Conservation (phyloP, 2,113 vertebrate species). For the Riparia riparia region DNA sequence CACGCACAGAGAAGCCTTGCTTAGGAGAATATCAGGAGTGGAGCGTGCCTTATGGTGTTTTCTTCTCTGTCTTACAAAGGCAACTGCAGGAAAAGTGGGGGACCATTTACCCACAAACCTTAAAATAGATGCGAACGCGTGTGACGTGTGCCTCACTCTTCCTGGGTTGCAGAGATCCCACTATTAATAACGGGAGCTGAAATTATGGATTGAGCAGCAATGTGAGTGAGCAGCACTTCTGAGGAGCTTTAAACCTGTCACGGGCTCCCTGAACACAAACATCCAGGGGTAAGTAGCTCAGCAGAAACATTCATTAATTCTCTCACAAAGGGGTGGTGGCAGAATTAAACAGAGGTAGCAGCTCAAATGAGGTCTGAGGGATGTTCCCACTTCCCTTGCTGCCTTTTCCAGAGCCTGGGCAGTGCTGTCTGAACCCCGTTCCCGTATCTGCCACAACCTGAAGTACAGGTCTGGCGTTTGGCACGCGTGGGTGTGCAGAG, state of each 20-base stretch:
- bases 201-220: not conserved
- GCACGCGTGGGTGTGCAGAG: not conserved
- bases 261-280: not conserved
- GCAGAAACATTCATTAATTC: not conserved
- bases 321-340: not conserved
- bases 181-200: constrained; percentile 20
- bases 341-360: not conserved
- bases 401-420: not conserved
- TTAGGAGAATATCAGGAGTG: not conserved
- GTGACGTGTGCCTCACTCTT: not conserved
- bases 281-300: not conserved
- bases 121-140: not conserved
- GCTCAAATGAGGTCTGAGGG: not conserved
- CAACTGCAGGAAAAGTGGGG: not conserved
- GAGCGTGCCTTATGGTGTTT: constrained; percentile 31
- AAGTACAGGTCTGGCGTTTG: not conserved
- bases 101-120: not conserved
- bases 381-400: not conserved
- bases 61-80: constrained; percentile 3
- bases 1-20: not conserved
- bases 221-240: not conserved
- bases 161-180: not conserved
- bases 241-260: not conserved
- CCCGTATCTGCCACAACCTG: not conserved
- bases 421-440: not conserved